Percentiles rank a stretch among this genome's conserved stretches.
Evolutionary conservation across 2,113 vertebrate species (phyloP).

Genomic region (Upupa epops): DNA sequence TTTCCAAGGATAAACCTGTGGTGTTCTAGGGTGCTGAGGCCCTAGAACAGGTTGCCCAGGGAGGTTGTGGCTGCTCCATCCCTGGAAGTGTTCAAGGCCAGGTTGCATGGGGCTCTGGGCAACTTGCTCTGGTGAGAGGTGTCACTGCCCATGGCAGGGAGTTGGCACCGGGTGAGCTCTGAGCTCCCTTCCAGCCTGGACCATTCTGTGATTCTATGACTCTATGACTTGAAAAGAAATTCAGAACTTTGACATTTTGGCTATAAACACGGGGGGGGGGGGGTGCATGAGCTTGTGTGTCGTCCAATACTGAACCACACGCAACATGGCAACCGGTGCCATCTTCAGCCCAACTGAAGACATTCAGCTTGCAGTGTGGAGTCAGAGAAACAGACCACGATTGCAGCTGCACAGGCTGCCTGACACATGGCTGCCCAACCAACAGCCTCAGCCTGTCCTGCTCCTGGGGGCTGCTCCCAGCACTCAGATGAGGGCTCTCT

Average conservation of each 20-base stretch:
- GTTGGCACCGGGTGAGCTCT: no score
- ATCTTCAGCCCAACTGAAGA: neutral
- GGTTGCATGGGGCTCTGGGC: no score
- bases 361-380: fast-evolving
- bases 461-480: neutral
- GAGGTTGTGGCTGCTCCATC: no score
- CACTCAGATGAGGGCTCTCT: neutral
- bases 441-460: neutral
- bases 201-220: no score
- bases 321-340: neutral
- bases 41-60: no score
- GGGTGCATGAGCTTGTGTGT: neutral
- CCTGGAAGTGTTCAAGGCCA: no score
- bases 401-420: neutral
- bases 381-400: neutral
- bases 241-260: neutral
- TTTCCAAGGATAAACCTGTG: no score
- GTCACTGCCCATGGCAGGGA: no score
- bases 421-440: neutral
- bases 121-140: no score
- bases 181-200: no score
- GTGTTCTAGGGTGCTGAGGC: no score
- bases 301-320: neutral
- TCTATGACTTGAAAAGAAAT: no score
- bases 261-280: neutral